Evolutionary conservation across 2,113 vertebrate genomes (phyloP).

Genomic region (Variabilichromis moorii): DNA sequence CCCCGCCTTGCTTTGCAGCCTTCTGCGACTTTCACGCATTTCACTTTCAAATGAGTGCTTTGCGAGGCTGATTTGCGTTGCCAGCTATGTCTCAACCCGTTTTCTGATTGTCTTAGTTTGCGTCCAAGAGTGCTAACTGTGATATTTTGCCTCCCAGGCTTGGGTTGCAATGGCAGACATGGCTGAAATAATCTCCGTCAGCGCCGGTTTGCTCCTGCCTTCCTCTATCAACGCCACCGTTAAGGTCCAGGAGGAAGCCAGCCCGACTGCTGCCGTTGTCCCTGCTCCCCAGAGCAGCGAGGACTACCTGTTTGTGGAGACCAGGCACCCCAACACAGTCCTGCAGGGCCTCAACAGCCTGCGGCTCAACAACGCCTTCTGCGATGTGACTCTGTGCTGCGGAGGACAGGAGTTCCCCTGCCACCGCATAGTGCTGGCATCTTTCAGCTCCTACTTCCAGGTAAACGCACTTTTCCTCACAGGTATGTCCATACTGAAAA

Average conservation of each 20-base stretch:
- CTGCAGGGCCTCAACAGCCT: conserved; percentile 75
- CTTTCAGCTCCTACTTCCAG: conserved; percentile 79
- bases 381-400: conserved; percentile 77
- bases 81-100: not conserved
- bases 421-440: conserved; percentile 76
- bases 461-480: conserved; percentile 3
- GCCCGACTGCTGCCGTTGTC: not conserved
- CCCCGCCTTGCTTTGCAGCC: not conserved
- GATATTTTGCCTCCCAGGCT: not conserved
- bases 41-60: not conserved
- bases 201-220: conserved; percentile 5
- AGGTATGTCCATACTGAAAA: not conserved
- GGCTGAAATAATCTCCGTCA: conserved; percentile 60
- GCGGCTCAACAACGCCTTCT: conserved; percentile 75
- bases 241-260: conserved; percentile 25
- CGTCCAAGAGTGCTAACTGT: not conserved
- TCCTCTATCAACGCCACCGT: conserved; percentile 23
- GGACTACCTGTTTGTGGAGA: conserved; percentile 73
- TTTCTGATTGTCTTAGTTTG: not conserved
- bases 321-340: conserved; percentile 68
- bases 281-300: conserved; percentile 47
- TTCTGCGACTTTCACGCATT: not conserved
- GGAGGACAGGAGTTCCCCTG: conserved; percentile 78
- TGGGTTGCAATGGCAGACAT: conserved; percentile 40
- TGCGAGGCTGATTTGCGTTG: not conserved